Conservation (phyloP, 1,140 invertebrate species). For the Temnothorax longispinosus region DNA sequence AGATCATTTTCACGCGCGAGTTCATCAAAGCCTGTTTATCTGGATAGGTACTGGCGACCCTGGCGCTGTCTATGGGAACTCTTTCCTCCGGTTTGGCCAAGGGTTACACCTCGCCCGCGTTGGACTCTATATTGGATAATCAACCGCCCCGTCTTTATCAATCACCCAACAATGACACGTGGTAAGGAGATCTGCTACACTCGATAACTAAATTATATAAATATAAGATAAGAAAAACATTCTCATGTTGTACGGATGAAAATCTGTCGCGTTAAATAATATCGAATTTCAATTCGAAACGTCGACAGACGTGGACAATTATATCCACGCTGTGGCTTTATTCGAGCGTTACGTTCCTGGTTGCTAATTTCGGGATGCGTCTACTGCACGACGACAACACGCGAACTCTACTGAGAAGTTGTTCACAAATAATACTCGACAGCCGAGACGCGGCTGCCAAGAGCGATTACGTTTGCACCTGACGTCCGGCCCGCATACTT, state of each 20-base stretch:
- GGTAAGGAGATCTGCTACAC: slow-evolving; percentile 73
- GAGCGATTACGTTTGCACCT: slow-evolving; percentile 44
- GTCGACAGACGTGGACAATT: background rate
- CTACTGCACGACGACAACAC: background rate
- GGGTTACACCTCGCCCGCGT: slow-evolving; percentile 93
- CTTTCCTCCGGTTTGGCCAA: slow-evolving; percentile 93
- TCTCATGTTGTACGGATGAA: background rate
- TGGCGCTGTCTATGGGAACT: slow-evolving; percentile 93
- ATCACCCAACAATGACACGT: slow-evolving; percentile 81
- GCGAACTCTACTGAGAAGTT: slow-evolving; percentile 18
- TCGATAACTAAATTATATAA: background rate
- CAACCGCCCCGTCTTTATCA: slow-evolving; percentile 82
- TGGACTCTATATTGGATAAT: slow-evolving; percentile 92
- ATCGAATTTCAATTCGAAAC: slow-evolving; percentile 14
- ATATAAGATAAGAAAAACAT: background rate
- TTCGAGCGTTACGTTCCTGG: slow-evolving; percentile 22
- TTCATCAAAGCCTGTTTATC: background rate
- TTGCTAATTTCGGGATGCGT: slow-evolving; percentile 41
- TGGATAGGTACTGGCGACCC: slow-evolving; percentile 90
- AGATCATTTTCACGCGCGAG: background rate
- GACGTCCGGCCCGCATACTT: background rate
- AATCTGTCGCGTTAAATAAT: background rate
- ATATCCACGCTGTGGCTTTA: background rate
- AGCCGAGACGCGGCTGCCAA: slow-evolving; percentile 22
- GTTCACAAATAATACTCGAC: slow-evolving; percentile 45